These are phyloP conservation scores for Chirona hameri DNA, from an alignment of 2,888 invertebrate genomes.

Conservation along the genomic window DNA sequence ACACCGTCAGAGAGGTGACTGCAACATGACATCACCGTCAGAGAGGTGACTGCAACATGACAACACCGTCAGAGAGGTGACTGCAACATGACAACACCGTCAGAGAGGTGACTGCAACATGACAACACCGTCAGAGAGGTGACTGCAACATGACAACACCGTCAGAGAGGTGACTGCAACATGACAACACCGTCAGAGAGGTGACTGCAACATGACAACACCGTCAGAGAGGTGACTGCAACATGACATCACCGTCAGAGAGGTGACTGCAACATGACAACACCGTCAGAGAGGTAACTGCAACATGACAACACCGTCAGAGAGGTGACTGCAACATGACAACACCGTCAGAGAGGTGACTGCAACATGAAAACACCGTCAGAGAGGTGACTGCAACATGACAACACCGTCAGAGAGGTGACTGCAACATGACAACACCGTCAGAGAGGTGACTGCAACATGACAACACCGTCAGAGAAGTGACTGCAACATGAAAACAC, in stretches of 20 bases:
- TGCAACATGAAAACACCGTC: slow-evolving; percentile 45
- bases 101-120: slow-evolving; percentile 70
- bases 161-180: slow-evolving; percentile 77
- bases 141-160: too few species aligned
- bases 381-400: too few species aligned
- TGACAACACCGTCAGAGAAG: slow-evolving; percentile 84
- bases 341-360: slow-evolving; percentile 84
- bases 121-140: not conserved
- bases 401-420: slow-evolving; percentile 82
- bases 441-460: too few species aligned
- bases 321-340: too few species aligned
- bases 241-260: not conserved
- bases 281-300: slow-evolving; percentile 83
- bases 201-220: too few species aligned
- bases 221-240: slow-evolving; percentile 81
- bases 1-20: too few species aligned
- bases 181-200: not conserved
- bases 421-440: slow-evolving; percentile 53
- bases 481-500: slow-evolving; percentile 55
- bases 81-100: slow-evolving; percentile 63
- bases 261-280: too few species aligned
- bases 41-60: too few species aligned
- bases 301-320: not conserved
- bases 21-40: too few species aligned
- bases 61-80: slow-evolving; percentile 78